phyloP scores from a whole-genome alignment of 1,140 invertebrate genomes.

The Achatina immaculata region DNA sequence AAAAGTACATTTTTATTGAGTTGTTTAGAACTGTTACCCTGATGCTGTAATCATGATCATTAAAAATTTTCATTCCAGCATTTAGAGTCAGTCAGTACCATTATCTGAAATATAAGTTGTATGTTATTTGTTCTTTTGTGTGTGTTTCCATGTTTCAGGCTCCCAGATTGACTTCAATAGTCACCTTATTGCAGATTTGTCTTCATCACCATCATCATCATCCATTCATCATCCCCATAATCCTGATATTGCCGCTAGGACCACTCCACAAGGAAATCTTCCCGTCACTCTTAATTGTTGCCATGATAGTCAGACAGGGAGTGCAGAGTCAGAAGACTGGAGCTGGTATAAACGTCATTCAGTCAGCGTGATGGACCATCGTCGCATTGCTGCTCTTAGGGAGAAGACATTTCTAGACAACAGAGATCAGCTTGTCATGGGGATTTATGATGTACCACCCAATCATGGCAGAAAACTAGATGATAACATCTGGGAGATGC shows the following conservation, averaged over 20 bases:
- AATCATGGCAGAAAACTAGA: slow-evolving; percentile 41
- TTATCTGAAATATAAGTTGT: too few species aligned
- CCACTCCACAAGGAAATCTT: slow-evolving; percentile 13
- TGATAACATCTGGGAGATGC: neutral
- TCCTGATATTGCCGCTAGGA: slow-evolving; percentile 3
- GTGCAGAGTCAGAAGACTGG: slow-evolving; percentile 43
- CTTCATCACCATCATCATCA: slow-evolving; percentile 32
- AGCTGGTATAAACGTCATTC: slow-evolving; percentile 63
- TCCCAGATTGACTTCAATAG: slow-evolving; percentile 36
- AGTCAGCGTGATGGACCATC: slow-evolving; percentile 60
- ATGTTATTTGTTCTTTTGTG: slow-evolving; percentile 9
- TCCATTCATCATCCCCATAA: slow-evolving; percentile 20
- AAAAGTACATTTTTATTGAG: too few species aligned
- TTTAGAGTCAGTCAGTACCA: too few species aligned
- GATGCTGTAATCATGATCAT: too few species aligned
- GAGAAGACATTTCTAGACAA: slow-evolving; percentile 58
- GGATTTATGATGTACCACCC: slow-evolving; percentile 65
- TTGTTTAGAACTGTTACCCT: too few species aligned
- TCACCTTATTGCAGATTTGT: slow-evolving; percentile 35
- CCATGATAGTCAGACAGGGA: slow-evolving; percentile 36
- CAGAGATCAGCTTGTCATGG: slow-evolving; percentile 56
- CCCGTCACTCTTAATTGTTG: slow-evolving; percentile 39
- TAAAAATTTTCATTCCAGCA: too few species aligned
- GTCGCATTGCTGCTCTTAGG: slow-evolving; percentile 48
- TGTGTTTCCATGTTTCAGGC: slow-evolving; percentile 30